These are phyloP conservation scores for Hecatera dysodea DNA, from an alignment of 2,888 invertebrate genomes.

Conservation along the genomic window DNA sequence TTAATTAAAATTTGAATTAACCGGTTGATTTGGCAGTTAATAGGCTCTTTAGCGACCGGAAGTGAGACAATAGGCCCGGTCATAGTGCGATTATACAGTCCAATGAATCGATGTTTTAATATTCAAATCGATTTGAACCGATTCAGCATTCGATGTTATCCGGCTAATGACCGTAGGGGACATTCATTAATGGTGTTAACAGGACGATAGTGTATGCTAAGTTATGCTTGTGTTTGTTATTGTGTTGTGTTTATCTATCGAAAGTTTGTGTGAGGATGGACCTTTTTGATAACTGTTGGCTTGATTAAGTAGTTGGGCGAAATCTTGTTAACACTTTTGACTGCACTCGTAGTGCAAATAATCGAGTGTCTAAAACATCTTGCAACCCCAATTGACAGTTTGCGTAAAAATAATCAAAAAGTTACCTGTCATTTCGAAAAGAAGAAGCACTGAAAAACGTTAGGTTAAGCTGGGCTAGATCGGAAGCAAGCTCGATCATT, in stretches of 20 bases:
- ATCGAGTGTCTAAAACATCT: too few species aligned
- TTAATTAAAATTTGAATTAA: slow-evolving; percentile 64
- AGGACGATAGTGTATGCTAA: slow-evolving; percentile 46
- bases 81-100: slow-evolving; percentile 77
- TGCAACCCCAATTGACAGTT: too few species aligned
- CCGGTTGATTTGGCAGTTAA: slow-evolving; percentile 63
- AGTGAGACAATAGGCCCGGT: slow-evolving; percentile 75
- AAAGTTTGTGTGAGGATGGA: neutral
- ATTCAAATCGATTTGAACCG: slow-evolving; percentile 75
- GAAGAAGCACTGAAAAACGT: too few species aligned
- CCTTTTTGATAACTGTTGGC: neutral
- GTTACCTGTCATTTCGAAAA: too few species aligned
- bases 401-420: too few species aligned
- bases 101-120: slow-evolving; percentile 76
- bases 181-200: slow-evolving; percentile 69
- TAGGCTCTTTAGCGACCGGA: slow-evolving; percentile 70
- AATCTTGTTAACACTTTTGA: too few species aligned
- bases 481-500: too few species aligned
- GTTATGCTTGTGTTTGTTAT: slow-evolving; percentile 45
- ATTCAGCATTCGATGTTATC: slow-evolving; percentile 70
- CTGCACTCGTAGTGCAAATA: too few species aligned
- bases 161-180: slow-evolving; percentile 72
- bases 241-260: slow-evolving; percentile 31
- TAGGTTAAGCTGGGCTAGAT: too few species aligned
- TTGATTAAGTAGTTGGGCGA: neutral